Conservation (phyloP, 2,113 vertebrate species). For the Prolemur simus region DNA sequence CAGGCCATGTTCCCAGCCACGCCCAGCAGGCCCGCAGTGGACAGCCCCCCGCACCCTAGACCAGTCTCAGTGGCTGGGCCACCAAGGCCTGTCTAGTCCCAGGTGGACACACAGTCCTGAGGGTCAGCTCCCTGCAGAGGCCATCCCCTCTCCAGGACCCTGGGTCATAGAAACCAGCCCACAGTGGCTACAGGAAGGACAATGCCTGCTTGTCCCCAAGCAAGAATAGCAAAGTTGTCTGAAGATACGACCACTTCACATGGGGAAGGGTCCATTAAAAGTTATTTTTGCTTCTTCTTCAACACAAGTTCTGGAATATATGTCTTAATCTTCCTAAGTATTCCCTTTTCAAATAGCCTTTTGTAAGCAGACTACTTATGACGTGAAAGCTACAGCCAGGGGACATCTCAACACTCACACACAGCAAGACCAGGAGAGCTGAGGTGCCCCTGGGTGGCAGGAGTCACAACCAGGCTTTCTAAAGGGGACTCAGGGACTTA, state of each 20-base stretch:
- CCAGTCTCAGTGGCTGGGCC: neutral
- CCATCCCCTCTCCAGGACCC: neutral
- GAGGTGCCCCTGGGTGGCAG: neutral
- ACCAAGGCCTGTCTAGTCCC: neutral
- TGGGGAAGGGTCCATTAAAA: neutral
- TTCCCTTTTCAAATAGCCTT: neutral
- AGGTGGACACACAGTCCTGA: neutral
- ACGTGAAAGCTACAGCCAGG: neutral
- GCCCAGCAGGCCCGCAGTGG: neutral
- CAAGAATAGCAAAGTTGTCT: neutral
- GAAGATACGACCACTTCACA: neutral
- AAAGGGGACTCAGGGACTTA: neutral
- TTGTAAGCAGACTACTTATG: neutral
- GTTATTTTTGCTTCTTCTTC: neutral
- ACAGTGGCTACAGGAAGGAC: neutral
- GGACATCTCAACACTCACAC: neutral
- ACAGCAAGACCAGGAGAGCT: neutral
- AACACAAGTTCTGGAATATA: slow-evolving; percentile 14
- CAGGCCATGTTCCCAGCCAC: neutral
- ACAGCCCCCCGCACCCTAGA: neutral
- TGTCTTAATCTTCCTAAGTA: neutral
- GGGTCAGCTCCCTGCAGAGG: neutral
- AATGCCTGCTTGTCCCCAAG: neutral
- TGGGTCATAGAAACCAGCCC: neutral
- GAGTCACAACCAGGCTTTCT: neutral